Percentiles rank a stretch among this genome's conserved stretches.
phyloP scores from a whole-genome alignment of 2,797 vertebrate species.

The Loris lydekkerianus region DNA sequence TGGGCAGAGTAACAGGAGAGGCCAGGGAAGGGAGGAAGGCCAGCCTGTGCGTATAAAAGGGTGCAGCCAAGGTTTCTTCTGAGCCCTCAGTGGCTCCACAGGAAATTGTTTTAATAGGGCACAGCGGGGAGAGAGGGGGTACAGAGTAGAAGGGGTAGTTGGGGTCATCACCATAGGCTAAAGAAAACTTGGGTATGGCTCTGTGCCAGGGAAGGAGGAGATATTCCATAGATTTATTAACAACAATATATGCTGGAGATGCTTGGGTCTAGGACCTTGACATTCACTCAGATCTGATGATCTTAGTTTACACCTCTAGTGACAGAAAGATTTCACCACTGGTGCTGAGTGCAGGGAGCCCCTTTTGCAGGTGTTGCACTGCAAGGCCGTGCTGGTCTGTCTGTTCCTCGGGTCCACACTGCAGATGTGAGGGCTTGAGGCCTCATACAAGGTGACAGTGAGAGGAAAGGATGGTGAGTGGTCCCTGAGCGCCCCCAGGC shows the following conservation, averaged over 20 bases:
- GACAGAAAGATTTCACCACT: background rate
- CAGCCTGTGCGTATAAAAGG: background rate
- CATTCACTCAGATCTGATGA: background rate
- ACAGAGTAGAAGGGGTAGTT: background rate
- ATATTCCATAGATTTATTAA: background rate
- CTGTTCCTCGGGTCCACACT: background rate
- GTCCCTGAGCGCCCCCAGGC: rapidly evolving
- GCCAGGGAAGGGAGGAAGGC: background rate
- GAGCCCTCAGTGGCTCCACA: background rate
- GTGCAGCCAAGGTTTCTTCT: background rate
- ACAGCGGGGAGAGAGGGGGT: rapidly evolving
- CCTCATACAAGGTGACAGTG: rapidly evolving
- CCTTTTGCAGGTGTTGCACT: rapidly evolving
- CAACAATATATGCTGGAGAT: background rate
- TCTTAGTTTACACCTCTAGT: background rate
- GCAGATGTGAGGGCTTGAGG: background rate
- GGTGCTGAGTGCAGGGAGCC: background rate
- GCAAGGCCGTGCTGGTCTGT: rapidly evolving
- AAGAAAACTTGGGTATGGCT: background rate
- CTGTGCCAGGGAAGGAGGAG: background rate
- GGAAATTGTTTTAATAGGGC: background rate
- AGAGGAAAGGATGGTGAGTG: background rate
- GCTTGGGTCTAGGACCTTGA: background rate
- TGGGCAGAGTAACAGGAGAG: background rate
- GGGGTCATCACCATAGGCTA: background rate